Evolutionary conservation across 2,888 invertebrate species (phyloP), one percentile per base, ranked within the genome.

Genomic region (Lithophane leautieri): DNA sequence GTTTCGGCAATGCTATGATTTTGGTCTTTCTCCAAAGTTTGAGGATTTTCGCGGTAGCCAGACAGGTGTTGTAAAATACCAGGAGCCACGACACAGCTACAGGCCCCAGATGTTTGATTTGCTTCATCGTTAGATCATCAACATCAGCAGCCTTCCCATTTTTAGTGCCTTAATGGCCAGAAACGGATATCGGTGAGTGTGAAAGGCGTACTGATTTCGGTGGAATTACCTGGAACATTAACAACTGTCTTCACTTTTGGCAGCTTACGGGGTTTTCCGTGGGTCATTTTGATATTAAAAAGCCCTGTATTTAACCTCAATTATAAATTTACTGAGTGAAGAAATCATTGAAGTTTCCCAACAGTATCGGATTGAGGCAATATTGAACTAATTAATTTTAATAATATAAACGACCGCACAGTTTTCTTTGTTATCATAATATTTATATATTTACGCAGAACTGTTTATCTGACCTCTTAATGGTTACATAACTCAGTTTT

Each of bases 321-420:
- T 52, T 34, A n/a, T n/a, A 22, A n/a, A 28, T n/a, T 4, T 50
- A 50, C 16, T 34, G 8, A 12, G 12, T 44, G 6, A 56, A 22
- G 19, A 42, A 56, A 63, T 63, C 56, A 73, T 4, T 42, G 9
- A 6, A 34, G n/a, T 80, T 62, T 62, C 25, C 34, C 28, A 80
- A 80, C 56, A 25, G 42, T 50, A 70, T 54, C n/a, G 14, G 16
- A 54, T 4, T n/a, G 22, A 16, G 50, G 34, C 76, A 81, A 69
- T 77, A 77, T 82, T 79, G 69, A 77, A 82, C 72, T 80, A 82
- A 65, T 63, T 77, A 69, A 76, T 82, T 69, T 50, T 22, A 52
- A 60, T 72, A 72, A 65, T 79, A 61, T 42, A 34, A 62, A 56
- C 42, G 9, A 12, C 34, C 25, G 19, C 28, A 54, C 58, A 65